Base-by-base conservation (phyloP, 2,888 invertebrate species). In the Volucella bombylans region DNA sequence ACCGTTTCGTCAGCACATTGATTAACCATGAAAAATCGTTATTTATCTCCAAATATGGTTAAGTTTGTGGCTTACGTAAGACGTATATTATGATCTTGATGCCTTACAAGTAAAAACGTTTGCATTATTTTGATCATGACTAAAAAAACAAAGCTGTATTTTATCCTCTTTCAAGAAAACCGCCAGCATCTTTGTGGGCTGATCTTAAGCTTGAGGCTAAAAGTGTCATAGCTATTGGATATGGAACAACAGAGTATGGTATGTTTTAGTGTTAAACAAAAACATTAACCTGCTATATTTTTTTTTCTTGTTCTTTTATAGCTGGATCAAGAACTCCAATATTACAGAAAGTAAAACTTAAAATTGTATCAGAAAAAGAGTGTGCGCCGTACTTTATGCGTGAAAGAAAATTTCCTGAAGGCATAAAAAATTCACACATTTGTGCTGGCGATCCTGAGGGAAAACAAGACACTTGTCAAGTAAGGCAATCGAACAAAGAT, bases 381-480 rank as follows among this genome's bases (percentile, higher is more conserved):
- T 76, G 76, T 14, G 18, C 45, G 11, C 49, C 45, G 1, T 76
- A 52, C 18, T 76, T 76, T 15, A 67, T 50, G 15, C 39, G 67
- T 1, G 47, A 74, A n/a, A 65, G 74, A 18, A 74, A 74, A 50
- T 74, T 74, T 14, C 57, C 8, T 49, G n/a, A 9, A 11, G 89
- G 89, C 0, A 87, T 89, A 31, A 52, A 81, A 14, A 65, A 87
- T 45, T 81, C 88, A 10, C 89, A 89, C 81, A 11, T 90, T n/a
- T 90, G 90, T 78, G 89, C 89, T 9, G 89, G 89, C 10, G 87
- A 88, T 64, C 68, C 88, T 0, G 47, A 73, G 2, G 82, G 85
- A 3, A 83, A 76, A 10, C 86, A 86, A 52, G 88, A 88, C 54
- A 87, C 88, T 9, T 88, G 88, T 59, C 81, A 86, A 39, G 85